Percentiles rank a stretch among this genome's conserved stretches.
Conservation (phyloP, 2,113 vertebrate genomes). For the Athene cunicularia region DNA sequence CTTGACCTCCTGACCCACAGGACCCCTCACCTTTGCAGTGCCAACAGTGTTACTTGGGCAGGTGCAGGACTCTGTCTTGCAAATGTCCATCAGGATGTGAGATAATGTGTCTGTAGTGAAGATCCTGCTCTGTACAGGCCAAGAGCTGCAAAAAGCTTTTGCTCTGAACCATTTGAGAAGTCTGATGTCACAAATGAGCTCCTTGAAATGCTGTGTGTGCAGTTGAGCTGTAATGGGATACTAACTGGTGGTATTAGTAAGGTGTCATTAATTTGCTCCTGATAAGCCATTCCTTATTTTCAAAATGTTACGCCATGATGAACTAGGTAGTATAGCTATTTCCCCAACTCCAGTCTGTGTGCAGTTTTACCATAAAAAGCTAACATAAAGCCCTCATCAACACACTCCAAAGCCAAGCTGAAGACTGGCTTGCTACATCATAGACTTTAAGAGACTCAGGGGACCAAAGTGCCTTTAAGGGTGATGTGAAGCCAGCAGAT, state of each 20-base stretch:
- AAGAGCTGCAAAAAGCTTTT: not conserved
- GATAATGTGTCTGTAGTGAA: not conserved
- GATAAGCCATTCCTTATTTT: not conserved
- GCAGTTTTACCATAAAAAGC: not conserved
- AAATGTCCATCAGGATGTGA: not conserved
- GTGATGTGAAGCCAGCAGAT: not conserved
- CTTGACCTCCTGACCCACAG: not conserved
- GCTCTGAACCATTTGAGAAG: not conserved
- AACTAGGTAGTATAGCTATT: not conserved
- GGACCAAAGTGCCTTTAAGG: not conserved
- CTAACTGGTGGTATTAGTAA: not conserved
- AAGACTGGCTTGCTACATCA: not conserved
- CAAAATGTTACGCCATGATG: not conserved
- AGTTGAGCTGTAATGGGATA: not conserved
- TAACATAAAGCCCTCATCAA: not conserved
- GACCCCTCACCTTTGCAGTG: not conserved
- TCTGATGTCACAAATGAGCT: fast-evolving
- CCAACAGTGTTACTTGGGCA: too few species aligned
- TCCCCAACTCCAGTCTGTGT: too few species aligned
- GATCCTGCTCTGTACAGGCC: not conserved
- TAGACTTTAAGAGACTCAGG: not conserved
- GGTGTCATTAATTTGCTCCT: not conserved
- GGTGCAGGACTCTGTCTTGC: not conserved
- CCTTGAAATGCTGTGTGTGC: not conserved
- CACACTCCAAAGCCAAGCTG: not conserved